Base-by-base conservation (phyloP, 2,888 invertebrate genomes). In the Dendrolimus houi region DNA sequence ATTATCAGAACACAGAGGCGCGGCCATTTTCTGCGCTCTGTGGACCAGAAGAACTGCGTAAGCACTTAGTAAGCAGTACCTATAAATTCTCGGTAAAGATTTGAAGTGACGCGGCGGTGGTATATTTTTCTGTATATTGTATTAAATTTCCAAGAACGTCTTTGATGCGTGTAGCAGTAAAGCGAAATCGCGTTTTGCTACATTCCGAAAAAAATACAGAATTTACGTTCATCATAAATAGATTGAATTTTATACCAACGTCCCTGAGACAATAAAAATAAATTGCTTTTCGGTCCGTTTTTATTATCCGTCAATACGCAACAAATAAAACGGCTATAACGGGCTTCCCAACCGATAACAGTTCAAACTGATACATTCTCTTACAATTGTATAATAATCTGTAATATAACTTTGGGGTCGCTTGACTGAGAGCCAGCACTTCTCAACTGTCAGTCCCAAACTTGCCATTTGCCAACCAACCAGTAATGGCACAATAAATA, bases 401-500 rank as follows among this genome's bases (percentile, higher is more conserved):
- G 70, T 65, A 60, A 67, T 61, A 68, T 63, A 78, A 76, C 76
- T 29, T 29, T 70, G 74, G 66, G 62, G 66, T 72, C 74, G 71
- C 74, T 73, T 74, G 77, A 65, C 47, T 9, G 47, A 47, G 47
- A 47, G 12, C 47, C 47, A 3, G 75, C 83, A 79, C 85, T 88
- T 84, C 80, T 77, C 76, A 81, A 79, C 87, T 85, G 87, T 86
- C 87, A 83, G 69, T 73, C 75, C 77, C 85, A 81, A 79, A 72
- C 79, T 67, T 69, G 67, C 64, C 84, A 80, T 85, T 87, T 85
- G 83, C 77, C 83, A 81, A 83, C 81, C 82, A 69, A 79, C 71
- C 79, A 75, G 81, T 88, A 88, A 89, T 88, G 81, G 85, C 75
- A 85, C 87, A 87, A 88, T 87, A 86, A 86, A 87, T 88, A 89